Base-by-base conservation (phyloP, 2,797 vertebrate species). In the Tympanoctomys barrerae region DNA sequence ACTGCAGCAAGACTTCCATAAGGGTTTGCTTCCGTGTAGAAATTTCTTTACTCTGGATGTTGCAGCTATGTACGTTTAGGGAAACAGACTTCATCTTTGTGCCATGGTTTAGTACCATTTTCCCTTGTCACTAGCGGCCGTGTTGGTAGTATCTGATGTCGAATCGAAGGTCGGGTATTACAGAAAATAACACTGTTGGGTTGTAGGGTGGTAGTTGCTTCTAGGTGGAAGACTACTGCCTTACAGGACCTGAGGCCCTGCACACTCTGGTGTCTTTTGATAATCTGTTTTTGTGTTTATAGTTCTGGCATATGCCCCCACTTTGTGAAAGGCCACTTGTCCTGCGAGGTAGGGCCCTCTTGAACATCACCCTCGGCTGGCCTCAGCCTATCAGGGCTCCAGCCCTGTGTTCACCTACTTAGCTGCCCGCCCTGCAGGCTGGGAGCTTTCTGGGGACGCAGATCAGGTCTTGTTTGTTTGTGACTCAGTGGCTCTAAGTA, bases 211-310 rank as follows among this genome's bases (percentile, higher is more conserved):
- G 11, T 18, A 5, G 8, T 57, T 31, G 33, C 57, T 46, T 94
- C 52, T 24, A 3, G 9, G 36, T 66, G 66, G 42, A 46, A 77
- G 31, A 22, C 7, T 36, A 16, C 11, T 9, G 5, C 64, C 49
- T 62, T 21, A 0, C 0, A 7, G 36, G 3, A 0, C 75, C 82
- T 1, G 1, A 6, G 18, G 39, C 26, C 49, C 19, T 39, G 9
- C 52, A 19, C 6, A 0, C 0, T 16, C 52, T 0, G 0, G 62
- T 0, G 10, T 28, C 28, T 79, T 21, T 26, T 26, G 16, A 18
- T 28, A 26, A 31, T 59, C 21, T 10, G 36, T 10, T 26, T 62
- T 62, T 22, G 1, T 31, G 24, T 13, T 33, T 6, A n/a, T 10
- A 11, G 52, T 13, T 13, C 26, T 19, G 68, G 28, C 33, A 6